Evolutionary conservation across 2,888 invertebrate genomes (phyloP).

Genomic region (Pseudococcus viburni): DNA sequence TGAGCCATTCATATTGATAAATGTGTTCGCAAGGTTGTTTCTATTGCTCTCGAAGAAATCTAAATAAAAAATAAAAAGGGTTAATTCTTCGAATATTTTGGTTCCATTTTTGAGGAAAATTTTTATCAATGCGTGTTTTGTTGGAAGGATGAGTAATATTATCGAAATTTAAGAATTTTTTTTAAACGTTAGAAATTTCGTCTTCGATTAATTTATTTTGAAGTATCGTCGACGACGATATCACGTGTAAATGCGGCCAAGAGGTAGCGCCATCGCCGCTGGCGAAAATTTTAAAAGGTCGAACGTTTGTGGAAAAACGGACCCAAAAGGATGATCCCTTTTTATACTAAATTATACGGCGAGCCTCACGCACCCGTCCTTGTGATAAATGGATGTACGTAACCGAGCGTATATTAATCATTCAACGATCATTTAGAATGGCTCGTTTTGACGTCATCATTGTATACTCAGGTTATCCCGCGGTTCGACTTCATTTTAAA

Average conservation of each 20-base stretch:
- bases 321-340: conserved; percentile 46
- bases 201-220: conserved; percentile 25
- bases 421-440: conserved; percentile 48
- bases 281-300: conserved; percentile 32
- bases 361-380: not conserved
- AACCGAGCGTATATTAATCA: conserved; percentile 54
- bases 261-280: not conserved
- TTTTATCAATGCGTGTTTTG: too few relatives aligned
- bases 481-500: conserved; percentile 33
- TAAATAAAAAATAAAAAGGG: too few relatives aligned
- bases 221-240: not conserved
- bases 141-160: too few relatives aligned
- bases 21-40: not conserved
- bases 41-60: too few relatives aligned
- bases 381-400: conserved; percentile 51
- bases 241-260: not conserved
- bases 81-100: too few relatives aligned
- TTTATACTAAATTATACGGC: conserved; percentile 32
- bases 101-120: too few relatives aligned
- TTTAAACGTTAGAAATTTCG: not conserved
- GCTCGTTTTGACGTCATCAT: conserved; percentile 54
- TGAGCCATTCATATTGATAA: not conserved
- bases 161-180: not conserved
- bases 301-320: conserved; percentile 28
- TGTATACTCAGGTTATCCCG: conserved; percentile 32